A percentile compares a stretch with the other conserved stretches of the same genome.
Evolutionary conservation across 2,888 invertebrate species (phyloP).

Genomic region (Liodrosophila aerea): DNA sequence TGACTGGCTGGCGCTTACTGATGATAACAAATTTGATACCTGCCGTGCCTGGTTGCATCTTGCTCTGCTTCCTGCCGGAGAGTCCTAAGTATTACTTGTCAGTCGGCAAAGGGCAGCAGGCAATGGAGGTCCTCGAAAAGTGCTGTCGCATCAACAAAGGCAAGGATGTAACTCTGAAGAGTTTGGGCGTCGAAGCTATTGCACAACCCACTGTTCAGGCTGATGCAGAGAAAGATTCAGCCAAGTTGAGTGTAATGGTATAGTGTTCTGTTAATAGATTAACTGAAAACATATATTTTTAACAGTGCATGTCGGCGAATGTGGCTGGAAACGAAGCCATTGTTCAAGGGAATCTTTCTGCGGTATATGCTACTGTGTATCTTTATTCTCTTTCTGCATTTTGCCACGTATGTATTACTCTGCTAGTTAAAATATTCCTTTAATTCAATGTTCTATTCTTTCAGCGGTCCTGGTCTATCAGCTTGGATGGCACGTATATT

Average conservation of each 20-base stretch:
- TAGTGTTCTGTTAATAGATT: too few relatives aligned
- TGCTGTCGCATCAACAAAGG: constrained; percentile 38
- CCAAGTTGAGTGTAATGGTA: too few relatives aligned
- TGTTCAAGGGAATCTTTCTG: constrained; percentile 3
- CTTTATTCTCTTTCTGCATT: constrained; percentile 2
- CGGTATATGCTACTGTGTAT: constrained; percentile 8
- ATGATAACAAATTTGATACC: constrained; percentile 26
- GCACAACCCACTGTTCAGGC: too few relatives aligned
- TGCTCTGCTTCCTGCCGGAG: constrained; percentile 31
- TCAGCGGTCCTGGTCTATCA: constrained; percentile 22
- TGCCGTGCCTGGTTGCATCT: constrained; percentile 22
- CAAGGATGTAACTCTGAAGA: constrained; percentile 16
- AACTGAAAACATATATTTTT: too few relatives aligned
- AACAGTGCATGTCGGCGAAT: background rate
- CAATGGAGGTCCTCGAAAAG: constrained; percentile 23
- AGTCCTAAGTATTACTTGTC: constrained; percentile 44
- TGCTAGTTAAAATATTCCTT: too few relatives aligned
- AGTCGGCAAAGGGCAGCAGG: constrained; percentile 9
- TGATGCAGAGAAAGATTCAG: too few relatives aligned
- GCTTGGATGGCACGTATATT: constrained; percentile 35
- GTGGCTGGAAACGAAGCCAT: constrained; percentile 33
- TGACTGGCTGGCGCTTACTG: constrained; percentile 33
- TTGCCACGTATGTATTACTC: constrained; percentile 24
- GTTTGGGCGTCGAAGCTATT: constrained; percentile 16
- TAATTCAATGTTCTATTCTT: background rate